Conservation (phyloP, 2,888 invertebrate species). For the Erebia epiphron region DNA sequence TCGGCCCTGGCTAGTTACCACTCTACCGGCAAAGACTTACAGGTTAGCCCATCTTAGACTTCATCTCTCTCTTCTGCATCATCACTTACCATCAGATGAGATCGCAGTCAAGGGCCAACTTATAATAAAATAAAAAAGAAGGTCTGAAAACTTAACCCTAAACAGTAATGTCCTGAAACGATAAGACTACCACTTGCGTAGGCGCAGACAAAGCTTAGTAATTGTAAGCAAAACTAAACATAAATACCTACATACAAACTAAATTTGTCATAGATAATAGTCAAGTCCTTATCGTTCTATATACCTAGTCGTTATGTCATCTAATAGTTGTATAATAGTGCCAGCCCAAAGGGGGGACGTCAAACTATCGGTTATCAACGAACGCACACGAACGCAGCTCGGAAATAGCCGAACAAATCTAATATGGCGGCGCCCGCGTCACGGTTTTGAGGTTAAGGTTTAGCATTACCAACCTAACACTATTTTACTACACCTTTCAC, state of each 20-base stretch:
- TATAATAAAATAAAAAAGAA: no score
- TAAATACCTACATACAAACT: background rate
- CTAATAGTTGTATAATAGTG: slow-evolving; percentile 6
- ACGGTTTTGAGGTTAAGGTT: slow-evolving; percentile 83
- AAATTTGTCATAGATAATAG: background rate
- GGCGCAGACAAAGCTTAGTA: background rate
- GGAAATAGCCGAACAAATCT: slow-evolving; percentile 61
- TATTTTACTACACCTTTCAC: slow-evolving; percentile 19
- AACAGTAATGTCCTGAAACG: background rate
- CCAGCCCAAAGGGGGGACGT: slow-evolving; percentile 40
- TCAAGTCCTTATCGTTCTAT: background rate
- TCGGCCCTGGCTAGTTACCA: no score
- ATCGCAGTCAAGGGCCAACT: no score
- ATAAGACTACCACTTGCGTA: background rate
- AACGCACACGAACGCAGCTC: slow-evolving; percentile 55
- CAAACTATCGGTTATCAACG: slow-evolving; percentile 51
- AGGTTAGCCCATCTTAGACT: no score
- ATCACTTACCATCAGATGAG: no score
- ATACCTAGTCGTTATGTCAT: background rate
- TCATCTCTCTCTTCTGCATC: no score
- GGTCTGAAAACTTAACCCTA: background rate
- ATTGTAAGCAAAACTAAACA: background rate
- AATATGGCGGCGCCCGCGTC: slow-evolving; percentile 72
- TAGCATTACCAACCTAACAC: slow-evolving; percentile 64
- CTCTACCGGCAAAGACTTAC: no score